Evolutionary conservation across 2,113 vertebrate species (phyloP).

Genomic region (Microcebus murinus): DNA sequence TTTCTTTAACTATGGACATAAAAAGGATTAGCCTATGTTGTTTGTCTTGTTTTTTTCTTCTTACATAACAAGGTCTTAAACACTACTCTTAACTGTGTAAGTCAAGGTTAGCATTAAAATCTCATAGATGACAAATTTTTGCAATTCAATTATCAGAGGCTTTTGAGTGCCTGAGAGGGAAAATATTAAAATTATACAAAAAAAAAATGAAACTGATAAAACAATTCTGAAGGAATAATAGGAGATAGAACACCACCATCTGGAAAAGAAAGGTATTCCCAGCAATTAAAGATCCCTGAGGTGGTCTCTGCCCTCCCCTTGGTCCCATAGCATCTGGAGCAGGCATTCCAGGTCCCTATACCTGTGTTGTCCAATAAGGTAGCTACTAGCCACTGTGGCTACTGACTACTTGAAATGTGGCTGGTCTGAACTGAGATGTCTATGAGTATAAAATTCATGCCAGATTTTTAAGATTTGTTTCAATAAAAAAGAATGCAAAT

Average conservation of each 20-base stretch:
- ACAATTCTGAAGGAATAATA: not conserved
- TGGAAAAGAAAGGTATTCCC: not conserved
- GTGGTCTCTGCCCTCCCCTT: not conserved
- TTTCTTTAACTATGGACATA: not conserved
- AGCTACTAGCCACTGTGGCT: accelerated
- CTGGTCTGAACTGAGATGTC: not conserved
- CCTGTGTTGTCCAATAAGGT: not conserved
- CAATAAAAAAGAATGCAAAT: not conserved
- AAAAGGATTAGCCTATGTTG: not conserved
- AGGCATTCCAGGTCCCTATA: not conserved
- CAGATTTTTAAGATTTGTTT: not conserved
- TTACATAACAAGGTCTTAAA: not conserved
- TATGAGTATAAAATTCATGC: not conserved
- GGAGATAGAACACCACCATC: not conserved
- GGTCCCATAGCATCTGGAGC: accelerated
- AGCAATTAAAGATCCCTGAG: not conserved
- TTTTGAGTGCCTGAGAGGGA: not conserved
- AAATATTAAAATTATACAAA: not conserved
- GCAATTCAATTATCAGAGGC: not conserved
- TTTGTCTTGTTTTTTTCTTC: not conserved
- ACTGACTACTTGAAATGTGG: not conserved
- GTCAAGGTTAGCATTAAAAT: not conserved
- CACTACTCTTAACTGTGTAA: not conserved
- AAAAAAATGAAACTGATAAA: not conserved
- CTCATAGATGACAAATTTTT: not conserved